Base-by-base conservation (phyloP, 2,113 vertebrate genomes). In the Bubo bubo region DNA sequence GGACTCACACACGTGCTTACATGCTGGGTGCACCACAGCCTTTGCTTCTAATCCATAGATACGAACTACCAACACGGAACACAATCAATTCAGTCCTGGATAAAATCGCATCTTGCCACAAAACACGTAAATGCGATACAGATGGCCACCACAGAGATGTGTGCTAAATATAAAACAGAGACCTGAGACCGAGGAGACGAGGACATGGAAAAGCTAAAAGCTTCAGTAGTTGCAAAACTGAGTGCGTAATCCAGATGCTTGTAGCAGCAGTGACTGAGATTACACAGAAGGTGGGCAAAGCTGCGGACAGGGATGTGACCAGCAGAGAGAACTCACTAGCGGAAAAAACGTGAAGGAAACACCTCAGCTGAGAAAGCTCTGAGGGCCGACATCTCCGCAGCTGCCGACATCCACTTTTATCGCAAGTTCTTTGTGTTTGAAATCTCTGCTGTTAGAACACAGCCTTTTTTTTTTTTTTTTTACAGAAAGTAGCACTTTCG, bases 51-150 rank as follows among this genome's bases (percentile, higher is more conserved):
- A 79, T 28, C 20, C 0, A 0, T 12, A 27, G 6, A 53, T 45
- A 41, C 0, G 0, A 79, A 19, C 6, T 24, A n/a, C 15, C 6
- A 72, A 24, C n/a, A 50, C 0, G 0, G 32, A 59, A 63, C 2
- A 12, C 19, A 2, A 4, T 56, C 86, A 53, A 45, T 67, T 26
- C 45, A 30, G 55, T 19, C 72, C 30, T 4, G 4, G 56, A 47
- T 81, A 59, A 76, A 76, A 72, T 14, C 9, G 2, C 1, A 1
- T 14, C 45, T 66, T 4, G 10, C 27, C 5, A 2, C 60, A 70
- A 35, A 15, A 32, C 37, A 24, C 1, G 5, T 1, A 6, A 66
- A 17, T 2, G 13, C 1, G 0, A 7, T 12, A 28, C 5, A 9
- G 56, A 13, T 1, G 0, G 55, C 34, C 2, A 2, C 32, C 1